These are phyloP conservation scores for Clanis bilineata DNA, from an alignment of 2,888 invertebrate genomes.

Conservation along the genomic window DNA sequence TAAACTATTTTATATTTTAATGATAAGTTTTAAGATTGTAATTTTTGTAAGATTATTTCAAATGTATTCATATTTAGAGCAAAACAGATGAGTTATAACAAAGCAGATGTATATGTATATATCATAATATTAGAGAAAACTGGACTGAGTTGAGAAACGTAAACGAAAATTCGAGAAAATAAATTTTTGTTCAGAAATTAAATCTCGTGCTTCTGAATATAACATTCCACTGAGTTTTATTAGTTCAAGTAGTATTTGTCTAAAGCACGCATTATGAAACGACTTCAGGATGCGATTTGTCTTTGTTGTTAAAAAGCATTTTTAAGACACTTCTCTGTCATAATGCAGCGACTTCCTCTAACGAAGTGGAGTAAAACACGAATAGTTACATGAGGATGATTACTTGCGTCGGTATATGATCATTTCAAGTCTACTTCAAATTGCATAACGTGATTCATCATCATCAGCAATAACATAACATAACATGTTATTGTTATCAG, in stretches of 20 bases:
- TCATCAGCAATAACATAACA: too few species aligned
- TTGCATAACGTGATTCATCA: too few species aligned
- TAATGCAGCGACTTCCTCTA: not conserved
- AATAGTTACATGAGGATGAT: too few species aligned
- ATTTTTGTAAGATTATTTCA: too few species aligned
- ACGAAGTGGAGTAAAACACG: too few species aligned
- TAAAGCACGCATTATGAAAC: not conserved
- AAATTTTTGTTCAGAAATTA: slow-evolving; percentile 1
- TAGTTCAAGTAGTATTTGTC: too few species aligned
- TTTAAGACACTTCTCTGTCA: not conserved
- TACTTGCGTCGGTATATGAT: too few species aligned
- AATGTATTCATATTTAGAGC: not conserved
- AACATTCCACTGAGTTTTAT: not conserved
- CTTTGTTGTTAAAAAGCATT: not conserved
- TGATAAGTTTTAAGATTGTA: too few species aligned
- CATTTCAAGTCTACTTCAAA: too few species aligned
- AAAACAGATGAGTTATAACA: not conserved
- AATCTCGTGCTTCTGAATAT: not conserved
- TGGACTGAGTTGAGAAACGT: not conserved
- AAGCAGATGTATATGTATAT: not conserved
- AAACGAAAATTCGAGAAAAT: slow-evolving; percentile 1
- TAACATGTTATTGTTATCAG: too few species aligned
- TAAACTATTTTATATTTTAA: too few species aligned
- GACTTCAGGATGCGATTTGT: not conserved
- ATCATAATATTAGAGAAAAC: not conserved